Conservation (phyloP, 2,888 invertebrate species). For the Drosophila picticornis region DNA sequence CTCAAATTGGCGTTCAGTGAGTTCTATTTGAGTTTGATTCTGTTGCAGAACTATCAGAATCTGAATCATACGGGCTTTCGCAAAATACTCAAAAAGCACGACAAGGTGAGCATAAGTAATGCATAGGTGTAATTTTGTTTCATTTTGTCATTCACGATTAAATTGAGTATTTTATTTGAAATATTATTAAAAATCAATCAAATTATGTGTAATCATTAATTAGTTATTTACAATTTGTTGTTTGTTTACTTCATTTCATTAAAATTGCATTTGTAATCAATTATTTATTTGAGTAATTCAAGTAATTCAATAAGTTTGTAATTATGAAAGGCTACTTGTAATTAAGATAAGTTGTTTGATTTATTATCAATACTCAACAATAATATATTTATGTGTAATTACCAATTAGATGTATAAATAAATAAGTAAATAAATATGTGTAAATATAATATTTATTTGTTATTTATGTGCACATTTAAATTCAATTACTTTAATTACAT, state of each 20-base stretch:
- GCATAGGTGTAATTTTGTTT: not conserved
- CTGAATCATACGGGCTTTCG: slow-evolving; percentile 99
- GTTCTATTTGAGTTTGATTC: slow-evolving; percentile 97
- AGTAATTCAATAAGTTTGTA: not conserved
- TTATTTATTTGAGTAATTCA: not conserved
- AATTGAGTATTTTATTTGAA: not conserved
- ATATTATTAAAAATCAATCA: not conserved
- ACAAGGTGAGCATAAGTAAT: slow-evolving; percentile 90
- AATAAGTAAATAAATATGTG: too few species aligned
- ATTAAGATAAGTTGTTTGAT: not conserved
- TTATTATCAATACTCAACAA: not conserved
- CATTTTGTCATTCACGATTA: not conserved
- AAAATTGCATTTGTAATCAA: not conserved
- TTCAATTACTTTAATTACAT: not conserved
- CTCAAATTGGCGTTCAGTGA: slow-evolving; percentile 99
- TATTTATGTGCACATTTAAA: not conserved
- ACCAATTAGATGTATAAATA: not conserved
- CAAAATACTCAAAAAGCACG: slow-evolving; percentile 99
- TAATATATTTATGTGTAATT: not conserved
- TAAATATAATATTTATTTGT: not conserved
- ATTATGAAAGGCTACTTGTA: not conserved
- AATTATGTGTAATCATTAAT: not conserved
- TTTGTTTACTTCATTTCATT: not conserved
- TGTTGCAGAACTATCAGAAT: slow-evolving; percentile 99
- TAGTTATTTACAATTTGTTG: not conserved